Evolutionary conservation across 1,140 invertebrate genomes (phyloP), one percentile per base, ranked within the genome.

Genomic region (Eurosta solidaginis): DNA sequence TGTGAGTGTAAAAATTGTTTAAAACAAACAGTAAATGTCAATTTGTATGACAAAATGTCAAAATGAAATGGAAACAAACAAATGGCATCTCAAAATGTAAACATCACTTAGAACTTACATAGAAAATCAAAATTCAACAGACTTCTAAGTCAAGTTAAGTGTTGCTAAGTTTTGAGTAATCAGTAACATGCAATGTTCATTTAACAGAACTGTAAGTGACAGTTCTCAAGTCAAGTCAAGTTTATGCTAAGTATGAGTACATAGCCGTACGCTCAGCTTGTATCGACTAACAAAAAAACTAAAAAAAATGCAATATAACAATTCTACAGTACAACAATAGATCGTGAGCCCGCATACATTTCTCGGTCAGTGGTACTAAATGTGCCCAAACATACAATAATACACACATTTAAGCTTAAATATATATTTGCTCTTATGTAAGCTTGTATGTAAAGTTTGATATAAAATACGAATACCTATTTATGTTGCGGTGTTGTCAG

Each of bases 401-500:
- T 25, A 52, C 49, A 25, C 6, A 29, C 27, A 59, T 12, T 17
- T 33, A 29, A 14, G 40, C 27, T 14, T 29, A 59, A 14, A 47
- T 17, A 17, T 14, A 47, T 47, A 47, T 47, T 47, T 47, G n/a
- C 45, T 17, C 14, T 7, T 17, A 17, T 17, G 45, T 47, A 47
- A 2, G 45, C 1, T 47, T 47, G 45, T 47, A 14, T 50, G 27
- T 49, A 1, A 20, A 20, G 14, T 33, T 2, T 59, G 54, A 59
- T 33, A 59, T 59, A 59, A 59, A 33, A 59, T 59, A 59, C 54
- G 54, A 59, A 22, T 29, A 33, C 12, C 59, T 68, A 36, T 29
- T 40, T 40, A 68, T 36, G 59, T 40, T 68, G 59, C 59, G 59
- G 59, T 68, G 33, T 40, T 68, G 59, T 68, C 59, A 68, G 59